Percentiles rank a stretch among this genome's conserved stretches.
These are phyloP conservation scores for Toxotes lorentzi DNA, from an alignment of 2,797 vertebrate genomes.

Conservation along the genomic window DNA sequence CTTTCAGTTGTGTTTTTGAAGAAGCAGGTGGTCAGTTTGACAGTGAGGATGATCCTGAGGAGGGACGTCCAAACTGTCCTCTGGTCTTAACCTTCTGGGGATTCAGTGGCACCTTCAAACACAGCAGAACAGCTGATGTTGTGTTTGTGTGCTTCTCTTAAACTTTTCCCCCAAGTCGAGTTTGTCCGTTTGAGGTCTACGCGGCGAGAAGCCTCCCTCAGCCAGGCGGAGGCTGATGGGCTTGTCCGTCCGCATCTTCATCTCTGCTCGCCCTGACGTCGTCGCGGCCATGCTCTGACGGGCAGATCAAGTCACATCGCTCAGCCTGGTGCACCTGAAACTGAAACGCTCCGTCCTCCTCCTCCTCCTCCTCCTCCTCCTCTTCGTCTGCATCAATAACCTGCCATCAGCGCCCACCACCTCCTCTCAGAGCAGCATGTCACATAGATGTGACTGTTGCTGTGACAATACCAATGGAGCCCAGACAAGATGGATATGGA, in stretches of 20 bases:
- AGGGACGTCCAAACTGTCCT: conserved; percentile 61
- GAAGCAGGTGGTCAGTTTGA: conserved; percentile 63
- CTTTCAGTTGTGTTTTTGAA: conserved; percentile 57
- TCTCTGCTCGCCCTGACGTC: conserved; percentile 55
- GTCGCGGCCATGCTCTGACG: conserved; percentile 48
- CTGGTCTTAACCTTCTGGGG: conserved; percentile 52
- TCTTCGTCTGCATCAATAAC: conserved; percentile 73
- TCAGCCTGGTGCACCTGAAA: conserved; percentile 73
- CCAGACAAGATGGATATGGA: conserved; percentile 60
- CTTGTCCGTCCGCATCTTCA: conserved; percentile 75
- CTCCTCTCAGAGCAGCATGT: conserved; percentile 87
- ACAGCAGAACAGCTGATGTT: conserved; percentile 26
- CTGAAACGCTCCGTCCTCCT: conserved; percentile 55
- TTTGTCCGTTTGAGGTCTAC: conserved; percentile 24
- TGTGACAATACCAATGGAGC: conserved; percentile 83
- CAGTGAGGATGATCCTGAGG: conserved; percentile 30
- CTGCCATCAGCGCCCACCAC: conserved; percentile 85
- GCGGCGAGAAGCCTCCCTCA: conserved; percentile 6
- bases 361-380: conserved; percentile 35
- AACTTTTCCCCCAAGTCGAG: conserved; percentile 49
- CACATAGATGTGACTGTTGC: conserved; percentile 92
- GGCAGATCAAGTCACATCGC: conserved; percentile 71
- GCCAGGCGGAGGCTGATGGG: conserved; percentile 49
- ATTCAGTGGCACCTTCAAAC: not conserved
- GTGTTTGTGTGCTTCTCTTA: conserved; percentile 19